These are phyloP conservation scores for Lanistes nyassanus DNA, from an alignment of 1,140 invertebrate species.

Conservation along the genomic window DNA sequence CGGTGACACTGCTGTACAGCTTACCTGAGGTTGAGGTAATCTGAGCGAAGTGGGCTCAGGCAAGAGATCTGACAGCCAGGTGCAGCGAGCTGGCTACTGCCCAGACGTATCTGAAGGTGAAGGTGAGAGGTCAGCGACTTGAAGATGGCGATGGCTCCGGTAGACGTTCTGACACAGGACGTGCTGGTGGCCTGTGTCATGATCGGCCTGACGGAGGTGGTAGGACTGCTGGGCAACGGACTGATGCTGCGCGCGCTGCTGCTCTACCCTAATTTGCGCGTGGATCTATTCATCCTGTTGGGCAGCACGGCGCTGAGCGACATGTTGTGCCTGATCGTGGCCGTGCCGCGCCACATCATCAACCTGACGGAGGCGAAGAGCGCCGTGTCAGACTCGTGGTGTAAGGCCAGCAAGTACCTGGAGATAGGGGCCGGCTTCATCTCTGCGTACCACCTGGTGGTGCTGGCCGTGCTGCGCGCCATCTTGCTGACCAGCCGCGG, in stretches of 20 bases:
- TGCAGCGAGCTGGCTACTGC: too few relatives aligned
- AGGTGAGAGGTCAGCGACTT: too few relatives aligned
- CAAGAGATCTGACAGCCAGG: too few relatives aligned
- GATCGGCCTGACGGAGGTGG: conserved; percentile 48
- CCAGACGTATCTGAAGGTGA: too few relatives aligned
- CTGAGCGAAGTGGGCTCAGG: too few relatives aligned
- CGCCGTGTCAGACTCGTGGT: conserved; percentile 45
- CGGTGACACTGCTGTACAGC: too few relatives aligned
- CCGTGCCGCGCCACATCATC: conserved; percentile 50
- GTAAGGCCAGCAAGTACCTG: conserved; percentile 52
- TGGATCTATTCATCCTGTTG: conserved; percentile 51
- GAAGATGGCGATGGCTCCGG: background rate
- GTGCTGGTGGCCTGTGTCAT: conserved; percentile 44
- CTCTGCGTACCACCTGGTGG: conserved; percentile 51
- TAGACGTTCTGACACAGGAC: conserved; percentile 28
- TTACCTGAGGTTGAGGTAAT: too few relatives aligned
- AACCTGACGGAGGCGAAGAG: conserved; percentile 31
- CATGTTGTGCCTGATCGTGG: conserved; percentile 44
- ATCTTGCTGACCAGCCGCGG: conserved; percentile 55
- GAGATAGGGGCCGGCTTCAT: conserved; percentile 44
- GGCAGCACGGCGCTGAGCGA: conserved; percentile 51
- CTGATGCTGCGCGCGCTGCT: conserved; percentile 51
- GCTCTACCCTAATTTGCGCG: conserved; percentile 44
- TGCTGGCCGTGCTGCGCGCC: conserved; percentile 50
- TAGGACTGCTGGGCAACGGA: conserved; percentile 53